These are phyloP conservation scores for Lota lota DNA, from an alignment of 2,113 vertebrate genomes.

Conservation along the genomic window DNA sequence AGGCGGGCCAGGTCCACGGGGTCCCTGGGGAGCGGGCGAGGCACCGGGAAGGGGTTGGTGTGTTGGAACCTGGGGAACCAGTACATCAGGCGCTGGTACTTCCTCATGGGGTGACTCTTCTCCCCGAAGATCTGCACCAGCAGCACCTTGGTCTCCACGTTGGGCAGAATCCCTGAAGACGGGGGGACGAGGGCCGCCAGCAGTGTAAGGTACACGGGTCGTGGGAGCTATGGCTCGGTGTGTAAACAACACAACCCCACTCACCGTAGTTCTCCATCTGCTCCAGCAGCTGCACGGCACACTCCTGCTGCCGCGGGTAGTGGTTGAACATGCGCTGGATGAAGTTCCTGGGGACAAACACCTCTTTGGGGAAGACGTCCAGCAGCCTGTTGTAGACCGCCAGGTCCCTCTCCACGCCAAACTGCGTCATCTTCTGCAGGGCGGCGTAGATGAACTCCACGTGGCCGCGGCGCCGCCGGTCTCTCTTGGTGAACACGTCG, in stretches of 20 bases:
- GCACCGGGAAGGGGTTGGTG: slow-evolving; percentile 79
- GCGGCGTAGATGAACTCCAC: slow-evolving; percentile 90
- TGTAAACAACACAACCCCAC: slow-evolving; percentile 8
- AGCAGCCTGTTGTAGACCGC: slow-evolving; percentile 82
- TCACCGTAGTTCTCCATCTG: slow-evolving; percentile 87
- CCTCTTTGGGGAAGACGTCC: slow-evolving; percentile 87
- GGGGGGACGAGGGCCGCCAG: too few relatives aligned
- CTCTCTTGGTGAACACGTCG: slow-evolving; percentile 66
- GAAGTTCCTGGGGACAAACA: slow-evolving; percentile 79
- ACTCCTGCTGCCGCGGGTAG: slow-evolving; percentile 88
- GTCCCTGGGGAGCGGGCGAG: slow-evolving; percentile 71
- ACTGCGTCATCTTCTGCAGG: slow-evolving; percentile 82
- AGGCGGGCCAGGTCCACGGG: slow-evolving; percentile 77
- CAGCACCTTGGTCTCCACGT: slow-evolving; percentile 81
- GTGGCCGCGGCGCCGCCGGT: slow-evolving; percentile 78
- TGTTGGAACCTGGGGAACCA: slow-evolving; percentile 86
- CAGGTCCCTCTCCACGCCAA: slow-evolving; percentile 81
- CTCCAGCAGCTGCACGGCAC: slow-evolving; percentile 80
- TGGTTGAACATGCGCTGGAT: slow-evolving; percentile 86
- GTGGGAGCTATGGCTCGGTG: too few relatives aligned
- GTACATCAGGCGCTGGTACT: slow-evolving; percentile 83
- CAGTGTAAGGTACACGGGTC: too few relatives aligned
- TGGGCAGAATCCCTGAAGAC: slow-evolving; percentile 78
- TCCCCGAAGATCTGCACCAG: slow-evolving; percentile 83
- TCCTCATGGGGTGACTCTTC: slow-evolving; percentile 81